Conservation (phyloP, 2,888 invertebrate species). For the Ophion slaviceki region DNA sequence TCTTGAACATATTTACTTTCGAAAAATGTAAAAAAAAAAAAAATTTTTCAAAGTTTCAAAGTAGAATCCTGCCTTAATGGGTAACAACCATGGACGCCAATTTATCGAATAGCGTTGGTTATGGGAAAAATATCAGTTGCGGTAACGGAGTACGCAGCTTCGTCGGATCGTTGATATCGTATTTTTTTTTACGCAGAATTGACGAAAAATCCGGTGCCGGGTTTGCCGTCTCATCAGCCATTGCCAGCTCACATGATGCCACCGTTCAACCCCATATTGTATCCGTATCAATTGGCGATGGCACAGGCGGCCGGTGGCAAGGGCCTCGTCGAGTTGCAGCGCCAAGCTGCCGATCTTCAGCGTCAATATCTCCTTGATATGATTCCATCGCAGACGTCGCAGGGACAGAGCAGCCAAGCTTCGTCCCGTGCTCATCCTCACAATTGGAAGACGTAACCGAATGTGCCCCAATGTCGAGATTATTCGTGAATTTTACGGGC, state of each 20-base stretch:
- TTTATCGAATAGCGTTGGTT: background rate
- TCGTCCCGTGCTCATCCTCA: constrained; percentile 83
- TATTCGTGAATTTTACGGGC: constrained; percentile 56
- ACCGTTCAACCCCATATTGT: constrained; percentile 94
- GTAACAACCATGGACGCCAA: too few relatives aligned
- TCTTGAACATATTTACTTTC: too few relatives aligned
- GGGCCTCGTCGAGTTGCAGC: constrained; percentile 90
- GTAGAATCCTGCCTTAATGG: too few relatives aligned
- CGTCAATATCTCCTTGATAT: constrained; percentile 98
- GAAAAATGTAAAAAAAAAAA: too few relatives aligned
- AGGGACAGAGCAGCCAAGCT: constrained; percentile 83
- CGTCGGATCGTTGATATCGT: background rate
- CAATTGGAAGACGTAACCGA: constrained; percentile 87
- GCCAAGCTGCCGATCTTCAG: constrained; percentile 93
- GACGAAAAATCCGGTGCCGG: constrained; percentile 81
- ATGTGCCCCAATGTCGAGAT: constrained; percentile 70
- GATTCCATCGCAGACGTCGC: constrained; percentile 89
- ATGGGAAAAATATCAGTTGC: background rate
- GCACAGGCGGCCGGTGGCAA: constrained; percentile 88
- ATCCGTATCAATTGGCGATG: constrained; percentile 95
- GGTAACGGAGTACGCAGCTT: too few relatives aligned
- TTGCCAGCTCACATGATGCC: constrained; percentile 93
- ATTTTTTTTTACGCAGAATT: constrained; percentile 73
- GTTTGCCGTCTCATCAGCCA: constrained; percentile 86
- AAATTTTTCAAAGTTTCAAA: too few relatives aligned